A percentile compares a stretch with the other conserved stretches of the same genome.
phyloP scores from a whole-genome alignment of 2,888 invertebrate species.

The Oscheius sp. region DNA sequence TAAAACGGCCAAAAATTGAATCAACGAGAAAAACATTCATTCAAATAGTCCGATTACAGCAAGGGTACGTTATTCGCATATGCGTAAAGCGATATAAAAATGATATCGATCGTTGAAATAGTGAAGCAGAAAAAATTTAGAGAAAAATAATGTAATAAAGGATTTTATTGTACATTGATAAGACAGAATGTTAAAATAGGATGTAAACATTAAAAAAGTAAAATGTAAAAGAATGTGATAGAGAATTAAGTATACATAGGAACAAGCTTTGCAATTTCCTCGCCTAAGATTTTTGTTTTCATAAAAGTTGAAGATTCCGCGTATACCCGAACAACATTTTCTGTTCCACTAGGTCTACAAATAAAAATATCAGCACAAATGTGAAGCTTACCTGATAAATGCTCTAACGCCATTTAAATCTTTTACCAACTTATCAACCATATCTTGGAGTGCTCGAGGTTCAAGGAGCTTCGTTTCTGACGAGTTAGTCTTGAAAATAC shows the following conservation, averaged over 20 bases:
- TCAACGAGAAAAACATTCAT: no score
- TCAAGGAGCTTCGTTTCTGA: conserved; percentile 84
- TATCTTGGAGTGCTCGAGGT: conserved; percentile 78
- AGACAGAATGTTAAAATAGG: no score
- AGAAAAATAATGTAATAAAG: no score
- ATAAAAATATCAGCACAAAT: no score
- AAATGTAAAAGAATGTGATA: not conserved
- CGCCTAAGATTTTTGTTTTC: conserved; percentile 48
- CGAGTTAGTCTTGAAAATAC: conserved; percentile 84
- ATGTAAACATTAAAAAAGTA: not conserved
- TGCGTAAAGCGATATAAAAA: no score
- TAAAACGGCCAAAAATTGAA: no score
- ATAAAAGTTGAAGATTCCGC: conserved; percentile 79
- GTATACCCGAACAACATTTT: conserved; percentile 93
- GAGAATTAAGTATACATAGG: not conserved
- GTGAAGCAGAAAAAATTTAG: no score
- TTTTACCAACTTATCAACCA: conserved; percentile 80
- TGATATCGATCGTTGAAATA: no score
- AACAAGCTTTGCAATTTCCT: conserved; percentile 69
- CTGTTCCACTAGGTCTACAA: conserved; percentile 94
- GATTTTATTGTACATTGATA: no score
- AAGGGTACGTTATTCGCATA: no score
- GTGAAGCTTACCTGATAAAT: no score
- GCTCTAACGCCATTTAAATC: conserved; percentile 81
- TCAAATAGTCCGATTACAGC: no score